A percentile compares a stretch with the other conserved stretches of the same genome.
Evolutionary conservation across 1,140 invertebrate species (phyloP).

Genomic region (Pogonomyrmex californicus): DNA sequence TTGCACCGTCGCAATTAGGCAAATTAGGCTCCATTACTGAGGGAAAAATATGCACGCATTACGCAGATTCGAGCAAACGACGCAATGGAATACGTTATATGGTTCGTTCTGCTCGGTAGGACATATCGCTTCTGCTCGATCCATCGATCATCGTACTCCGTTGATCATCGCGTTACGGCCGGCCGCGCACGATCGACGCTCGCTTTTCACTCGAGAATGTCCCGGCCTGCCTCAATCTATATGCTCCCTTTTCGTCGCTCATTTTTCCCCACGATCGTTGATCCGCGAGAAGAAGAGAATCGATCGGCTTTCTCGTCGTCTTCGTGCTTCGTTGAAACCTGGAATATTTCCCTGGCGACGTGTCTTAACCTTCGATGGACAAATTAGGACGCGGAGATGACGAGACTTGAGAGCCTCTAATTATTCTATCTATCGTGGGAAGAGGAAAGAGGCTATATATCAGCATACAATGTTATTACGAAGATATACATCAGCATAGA

Average conservation of each 20-base stretch:
- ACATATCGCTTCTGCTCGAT: slow-evolving; percentile 16
- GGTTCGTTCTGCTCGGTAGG: slow-evolving; percentile 35
- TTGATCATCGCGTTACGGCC: slow-evolving; percentile 72
- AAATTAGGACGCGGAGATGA: not conserved
- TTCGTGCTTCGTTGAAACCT: slow-evolving; percentile 14
- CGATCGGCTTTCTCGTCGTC: slow-evolving; percentile 36
- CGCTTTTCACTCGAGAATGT: slow-evolving; percentile 78
- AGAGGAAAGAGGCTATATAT: not conserved
- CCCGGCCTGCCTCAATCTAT: slow-evolving; percentile 38
- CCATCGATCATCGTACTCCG: slow-evolving; percentile 55
- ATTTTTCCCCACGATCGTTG: not conserved
- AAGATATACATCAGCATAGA: not conserved
- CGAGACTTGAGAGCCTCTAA: not conserved
- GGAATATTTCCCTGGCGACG: slow-evolving; percentile 12
- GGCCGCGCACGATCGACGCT: slow-evolving; percentile 77
- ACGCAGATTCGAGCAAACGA: slow-evolving; percentile 16
- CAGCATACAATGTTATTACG: not conserved
- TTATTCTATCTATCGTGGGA: not conserved
- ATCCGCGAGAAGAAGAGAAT: slow-evolving; percentile 18
- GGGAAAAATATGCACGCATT: slow-evolving; percentile 27
- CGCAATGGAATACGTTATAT: not conserved
- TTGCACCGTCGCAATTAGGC: not conserved
- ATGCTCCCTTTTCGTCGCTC: slow-evolving; percentile 35
- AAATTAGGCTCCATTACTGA: slow-evolving; percentile 23
- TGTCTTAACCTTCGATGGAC: slow-evolving; percentile 2